Conservation (phyloP, 1,140 invertebrate genomes). For the Pararge aegeria region DNA sequence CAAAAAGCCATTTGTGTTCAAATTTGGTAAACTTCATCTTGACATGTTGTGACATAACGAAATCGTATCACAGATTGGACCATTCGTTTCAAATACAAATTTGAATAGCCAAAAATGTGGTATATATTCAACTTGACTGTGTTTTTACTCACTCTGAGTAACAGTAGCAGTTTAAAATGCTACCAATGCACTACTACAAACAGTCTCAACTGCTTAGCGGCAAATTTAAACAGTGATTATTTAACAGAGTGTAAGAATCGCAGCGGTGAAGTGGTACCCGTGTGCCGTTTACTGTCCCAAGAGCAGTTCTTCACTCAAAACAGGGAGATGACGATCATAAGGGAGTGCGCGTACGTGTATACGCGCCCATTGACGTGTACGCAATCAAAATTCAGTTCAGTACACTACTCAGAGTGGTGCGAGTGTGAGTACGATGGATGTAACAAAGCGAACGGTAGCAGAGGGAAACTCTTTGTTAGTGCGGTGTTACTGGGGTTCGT, state of each 20-base stretch:
- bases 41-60: slow-evolving; percentile 5
- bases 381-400: slow-evolving; percentile 47
- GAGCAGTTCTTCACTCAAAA: slow-evolving; percentile 51
- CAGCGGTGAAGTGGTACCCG: slow-evolving; percentile 10
- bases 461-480: not conserved
- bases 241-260: slow-evolving; percentile 45
- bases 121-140: not conserved
- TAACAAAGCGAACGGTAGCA: slow-evolving; percentile 45
- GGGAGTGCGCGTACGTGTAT: slow-evolving; percentile 61
- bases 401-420: slow-evolving; percentile 60
- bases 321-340: slow-evolving; percentile 43
- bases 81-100: not conserved
- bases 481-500: not conserved
- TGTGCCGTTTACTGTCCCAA: slow-evolving; percentile 50
- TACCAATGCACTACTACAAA: slow-evolving; percentile 56
- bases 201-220: slow-evolving; percentile 41
- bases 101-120: not conserved
- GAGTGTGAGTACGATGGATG: slow-evolving; percentile 61
- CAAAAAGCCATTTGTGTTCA: not conserved
- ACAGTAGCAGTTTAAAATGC: slow-evolving; percentile 43
- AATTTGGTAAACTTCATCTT: slow-evolving; percentile 9
- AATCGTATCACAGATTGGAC: no score
- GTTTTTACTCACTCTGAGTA: not conserved
- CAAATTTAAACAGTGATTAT: slow-evolving; percentile 45
- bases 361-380: slow-evolving; percentile 39